These are phyloP conservation scores for Enteromius thamalakanensis DNA, from an alignment of 2,797 vertebrate species.

Conservation along the genomic window DNA sequence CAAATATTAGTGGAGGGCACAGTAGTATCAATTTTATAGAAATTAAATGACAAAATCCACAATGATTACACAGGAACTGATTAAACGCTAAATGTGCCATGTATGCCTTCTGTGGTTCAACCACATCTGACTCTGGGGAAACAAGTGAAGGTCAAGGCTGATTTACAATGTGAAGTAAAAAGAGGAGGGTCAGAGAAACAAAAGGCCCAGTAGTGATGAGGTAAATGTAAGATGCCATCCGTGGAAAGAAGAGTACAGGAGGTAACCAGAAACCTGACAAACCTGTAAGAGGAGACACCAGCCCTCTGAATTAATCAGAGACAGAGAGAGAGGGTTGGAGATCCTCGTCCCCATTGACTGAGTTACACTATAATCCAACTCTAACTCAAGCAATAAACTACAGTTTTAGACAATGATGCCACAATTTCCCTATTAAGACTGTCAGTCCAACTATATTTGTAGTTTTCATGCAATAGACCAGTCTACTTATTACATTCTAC, in stretches of 20 bases:
- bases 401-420: slow-evolving; percentile 7
- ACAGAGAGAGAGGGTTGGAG: not conserved
- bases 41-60: not conserved
- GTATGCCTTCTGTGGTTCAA: slow-evolving; percentile 9
- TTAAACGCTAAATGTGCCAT: not conserved
- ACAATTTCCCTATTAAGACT: not conserved
- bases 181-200: slow-evolving; percentile 49
- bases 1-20: too few species aligned
- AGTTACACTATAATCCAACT: slow-evolving; percentile 14
- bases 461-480: not conserved
- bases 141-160: slow-evolving; percentile 21
- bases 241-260: slow-evolving; percentile 50
- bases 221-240: slow-evolving; percentile 50
- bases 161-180: slow-evolving; percentile 13
- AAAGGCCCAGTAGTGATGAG: slow-evolving; percentile 55
- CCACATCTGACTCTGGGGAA: slow-evolving; percentile 6
- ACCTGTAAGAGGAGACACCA: slow-evolving; percentile 58
- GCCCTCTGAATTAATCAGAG: slow-evolving; percentile 63
- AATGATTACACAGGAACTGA: not conserved
- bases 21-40: not conserved
- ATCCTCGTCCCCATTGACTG: not conserved
- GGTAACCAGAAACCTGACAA: slow-evolving; percentile 62
- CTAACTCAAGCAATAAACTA: slow-evolving; percentile 14
- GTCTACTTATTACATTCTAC: too few species aligned
- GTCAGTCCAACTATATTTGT: not conserved